These are phyloP conservation scores for Aythya fuligula DNA, from an alignment of 2,797 vertebrate species.

Conservation along the genomic window DNA sequence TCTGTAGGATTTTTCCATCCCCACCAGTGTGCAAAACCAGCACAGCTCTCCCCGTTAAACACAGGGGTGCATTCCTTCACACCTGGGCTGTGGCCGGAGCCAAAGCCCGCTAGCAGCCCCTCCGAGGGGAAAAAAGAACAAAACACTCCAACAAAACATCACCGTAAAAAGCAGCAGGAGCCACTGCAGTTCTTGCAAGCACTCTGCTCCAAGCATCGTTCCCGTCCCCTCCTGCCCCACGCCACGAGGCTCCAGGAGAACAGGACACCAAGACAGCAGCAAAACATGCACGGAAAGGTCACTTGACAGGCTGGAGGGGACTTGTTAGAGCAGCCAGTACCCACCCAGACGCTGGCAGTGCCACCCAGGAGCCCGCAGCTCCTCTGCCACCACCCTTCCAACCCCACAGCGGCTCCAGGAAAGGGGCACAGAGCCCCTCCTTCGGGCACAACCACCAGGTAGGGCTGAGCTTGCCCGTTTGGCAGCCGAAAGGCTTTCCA, in stretches of 20 bases:
- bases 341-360: neutral
- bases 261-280: conserved; percentile 36
- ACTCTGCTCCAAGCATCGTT: neutral
- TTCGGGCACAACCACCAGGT: fast-evolving
- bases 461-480: neutral
- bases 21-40: neutral
- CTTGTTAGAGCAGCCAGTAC: fast-evolving
- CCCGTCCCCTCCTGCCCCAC: neutral
- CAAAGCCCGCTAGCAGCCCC: conserved; percentile 4
- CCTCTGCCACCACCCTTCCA: neutral
- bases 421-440: neutral
- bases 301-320: neutral
- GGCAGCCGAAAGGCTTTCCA: neutral
- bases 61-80: neutral
- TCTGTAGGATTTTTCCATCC: neutral
- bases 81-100: conserved; percentile 5
- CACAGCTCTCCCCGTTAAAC: neutral
- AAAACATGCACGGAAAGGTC: neutral
- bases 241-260: neutral
- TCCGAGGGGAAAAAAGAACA: neutral
- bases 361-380: neutral
- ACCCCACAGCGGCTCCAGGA: neutral
- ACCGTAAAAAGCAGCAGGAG: conserved; percentile 16
- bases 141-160: conserved; percentile 8
- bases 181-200: neutral